Evolutionary conservation across 2,113 vertebrate species (phyloP).

Genomic region (Oxyruncus cristatus): DNA sequence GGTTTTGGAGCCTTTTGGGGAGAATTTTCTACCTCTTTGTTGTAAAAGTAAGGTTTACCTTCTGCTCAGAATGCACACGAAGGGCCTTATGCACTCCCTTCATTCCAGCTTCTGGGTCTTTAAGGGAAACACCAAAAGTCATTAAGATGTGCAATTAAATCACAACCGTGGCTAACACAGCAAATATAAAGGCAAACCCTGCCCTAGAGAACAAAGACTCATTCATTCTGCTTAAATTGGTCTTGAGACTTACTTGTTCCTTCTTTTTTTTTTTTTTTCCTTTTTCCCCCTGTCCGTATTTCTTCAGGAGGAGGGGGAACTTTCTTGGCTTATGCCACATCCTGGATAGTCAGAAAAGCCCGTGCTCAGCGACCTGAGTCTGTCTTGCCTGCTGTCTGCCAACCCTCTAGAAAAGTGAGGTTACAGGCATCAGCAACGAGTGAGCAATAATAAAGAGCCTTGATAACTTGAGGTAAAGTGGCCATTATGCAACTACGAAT

Average conservation of each 20-base stretch:
- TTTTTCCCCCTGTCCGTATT: not conserved
- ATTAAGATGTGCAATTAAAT: constrained; percentile 65
- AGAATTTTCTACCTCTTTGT: constrained; percentile 40
- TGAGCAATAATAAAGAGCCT: not conserved
- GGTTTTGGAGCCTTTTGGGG: constrained; percentile 21
- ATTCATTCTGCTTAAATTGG: constrained; percentile 41
- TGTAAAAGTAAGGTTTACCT: constrained; percentile 23
- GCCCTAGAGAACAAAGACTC: constrained; percentile 46
- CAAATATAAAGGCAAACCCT: constrained; percentile 57
- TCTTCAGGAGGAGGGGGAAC: constrained; percentile 4
- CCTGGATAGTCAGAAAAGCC: constrained; percentile 32
- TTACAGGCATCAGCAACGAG: not conserved
- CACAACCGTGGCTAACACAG: constrained; percentile 43
- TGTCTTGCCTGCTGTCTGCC: not conserved
- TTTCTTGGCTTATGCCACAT: constrained; percentile 44
- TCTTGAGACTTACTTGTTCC: constrained; percentile 36
- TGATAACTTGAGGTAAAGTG: not conserved
- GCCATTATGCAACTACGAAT: not conserved
- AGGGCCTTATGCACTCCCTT: not conserved
- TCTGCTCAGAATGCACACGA: constrained; percentile 25
- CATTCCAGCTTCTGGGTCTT: constrained; percentile 41
- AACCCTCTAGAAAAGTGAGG: not conserved
- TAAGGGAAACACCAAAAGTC: constrained; percentile 54
- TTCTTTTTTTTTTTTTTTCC: not conserved
- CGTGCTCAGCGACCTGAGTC: not conserved